Evolutionary conservation across 2,113 vertebrate genomes (phyloP).

Genomic region (Phaethon lepturus): DNA sequence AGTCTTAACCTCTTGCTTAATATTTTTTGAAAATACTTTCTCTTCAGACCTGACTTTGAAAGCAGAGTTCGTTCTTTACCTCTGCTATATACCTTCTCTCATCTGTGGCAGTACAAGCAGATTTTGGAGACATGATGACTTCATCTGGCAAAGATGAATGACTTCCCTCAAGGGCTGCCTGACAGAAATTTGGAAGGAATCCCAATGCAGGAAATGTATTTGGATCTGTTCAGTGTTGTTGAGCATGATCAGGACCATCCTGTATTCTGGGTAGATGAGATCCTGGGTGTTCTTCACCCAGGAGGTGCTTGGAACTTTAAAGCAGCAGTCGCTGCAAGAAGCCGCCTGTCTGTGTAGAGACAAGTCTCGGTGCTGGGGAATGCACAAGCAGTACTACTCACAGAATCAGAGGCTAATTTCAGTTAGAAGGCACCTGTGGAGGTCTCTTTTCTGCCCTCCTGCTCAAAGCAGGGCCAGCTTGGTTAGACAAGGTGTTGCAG

Average conservation of each 20-base stretch:
- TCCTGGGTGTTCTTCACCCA: constrained; percentile 20
- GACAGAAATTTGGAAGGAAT: constrained; percentile 6
- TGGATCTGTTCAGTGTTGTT: constrained; percentile 18
- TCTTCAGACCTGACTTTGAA: not conserved
- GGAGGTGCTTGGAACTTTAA: constrained; percentile 28
- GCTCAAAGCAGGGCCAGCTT: not conserved
- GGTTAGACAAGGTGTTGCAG: not conserved
- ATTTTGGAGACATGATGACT: constrained; percentile 22
- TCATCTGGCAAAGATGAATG: not conserved
- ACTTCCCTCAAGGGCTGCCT: constrained; percentile 10
- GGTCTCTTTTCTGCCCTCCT: not conserved
- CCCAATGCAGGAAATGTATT: constrained; percentile 11
- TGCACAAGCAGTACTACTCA: not conserved
- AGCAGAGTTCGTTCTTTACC: not conserved
- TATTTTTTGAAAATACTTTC: not conserved
- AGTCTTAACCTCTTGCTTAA: not conserved
- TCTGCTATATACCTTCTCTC: not conserved
- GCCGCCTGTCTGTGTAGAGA: not conserved
- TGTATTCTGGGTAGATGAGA: constrained; percentile 7
- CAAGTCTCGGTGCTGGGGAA: not conserved
- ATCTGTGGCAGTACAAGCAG: not conserved
- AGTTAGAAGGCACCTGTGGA: not conserved
- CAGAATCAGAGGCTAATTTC: not conserved
- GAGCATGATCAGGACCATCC: constrained; percentile 33
- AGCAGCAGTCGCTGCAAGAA: constrained; percentile 17